Conservation (phyloP, 1,140 invertebrate species). For the Yoshiicerus persimilis region DNA sequence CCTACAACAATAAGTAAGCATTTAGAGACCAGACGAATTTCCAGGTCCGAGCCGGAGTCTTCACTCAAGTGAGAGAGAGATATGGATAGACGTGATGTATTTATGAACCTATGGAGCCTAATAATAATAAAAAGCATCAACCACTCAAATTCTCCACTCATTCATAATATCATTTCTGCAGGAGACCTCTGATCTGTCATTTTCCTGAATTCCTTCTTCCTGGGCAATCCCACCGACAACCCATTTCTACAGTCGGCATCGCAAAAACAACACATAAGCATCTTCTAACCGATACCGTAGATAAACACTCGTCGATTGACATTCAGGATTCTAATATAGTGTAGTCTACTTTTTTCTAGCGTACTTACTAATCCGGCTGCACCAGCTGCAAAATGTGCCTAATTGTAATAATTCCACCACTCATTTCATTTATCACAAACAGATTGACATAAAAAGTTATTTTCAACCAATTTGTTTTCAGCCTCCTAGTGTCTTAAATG, state of each 20-base stretch:
- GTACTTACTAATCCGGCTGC: no score
- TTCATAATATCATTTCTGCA: neutral
- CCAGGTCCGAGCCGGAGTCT: neutral
- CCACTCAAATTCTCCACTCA: neutral
- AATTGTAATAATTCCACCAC: no score
- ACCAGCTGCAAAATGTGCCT: no score
- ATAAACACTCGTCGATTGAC: neutral
- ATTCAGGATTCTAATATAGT: no score
- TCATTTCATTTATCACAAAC: no score
- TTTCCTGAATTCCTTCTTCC: neutral
- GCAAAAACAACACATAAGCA: neutral
- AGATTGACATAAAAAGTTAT: no score
- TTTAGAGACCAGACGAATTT: neutral
- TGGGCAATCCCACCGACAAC: neutral
- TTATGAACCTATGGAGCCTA: neutral
- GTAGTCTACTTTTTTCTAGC: no score
- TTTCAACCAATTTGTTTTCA: no score
- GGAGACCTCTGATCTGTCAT: neutral
- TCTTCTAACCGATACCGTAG: neutral
- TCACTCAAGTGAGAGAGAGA: neutral
- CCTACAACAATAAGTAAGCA: neutral
- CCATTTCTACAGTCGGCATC: neutral
- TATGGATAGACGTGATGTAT: neutral
- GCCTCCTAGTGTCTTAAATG: no score
- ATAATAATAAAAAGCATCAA: constrained; percentile 17